These are phyloP conservation scores for Prenolepis imparis DNA, from an alignment of 2,888 invertebrate genomes.

Conservation along the genomic window DNA sequence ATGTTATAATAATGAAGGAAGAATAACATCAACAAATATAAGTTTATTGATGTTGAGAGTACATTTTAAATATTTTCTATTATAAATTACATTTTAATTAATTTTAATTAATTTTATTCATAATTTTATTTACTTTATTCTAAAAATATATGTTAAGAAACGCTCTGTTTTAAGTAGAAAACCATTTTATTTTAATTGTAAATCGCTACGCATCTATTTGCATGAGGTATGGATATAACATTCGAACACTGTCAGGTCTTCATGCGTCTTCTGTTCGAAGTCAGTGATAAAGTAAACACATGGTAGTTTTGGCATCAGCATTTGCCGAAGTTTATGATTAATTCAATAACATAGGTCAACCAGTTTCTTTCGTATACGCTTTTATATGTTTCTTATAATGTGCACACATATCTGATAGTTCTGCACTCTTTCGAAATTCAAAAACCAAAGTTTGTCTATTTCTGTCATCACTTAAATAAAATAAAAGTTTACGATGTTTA, in stretches of 20 bases:
- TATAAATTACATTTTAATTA: background rate
- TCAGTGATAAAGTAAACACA: slow-evolving; percentile 19
- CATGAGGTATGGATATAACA: slow-evolving; percentile 24
- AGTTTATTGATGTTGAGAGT: background rate
- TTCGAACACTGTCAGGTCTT: background rate
- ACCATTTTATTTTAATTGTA: slow-evolving; percentile 26
- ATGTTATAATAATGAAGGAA: slow-evolving; percentile 34
- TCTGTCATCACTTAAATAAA: slow-evolving; percentile 59
- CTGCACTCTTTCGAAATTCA: slow-evolving; percentile 43
- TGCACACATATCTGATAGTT: slow-evolving; percentile 22
- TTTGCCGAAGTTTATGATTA: slow-evolving; percentile 45
- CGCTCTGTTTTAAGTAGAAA: background rate
- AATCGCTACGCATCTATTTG: slow-evolving; percentile 5
- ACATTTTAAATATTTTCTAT: background rate
- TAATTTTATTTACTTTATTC: background rate
- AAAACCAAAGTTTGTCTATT: slow-evolving; percentile 56
- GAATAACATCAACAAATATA: slow-evolving; percentile 14
- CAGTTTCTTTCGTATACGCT: slow-evolving; percentile 10
- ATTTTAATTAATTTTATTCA: slow-evolving; percentile 8
- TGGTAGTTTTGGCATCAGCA: slow-evolving; percentile 35
- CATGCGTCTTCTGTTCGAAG: background rate
- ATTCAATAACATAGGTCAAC: slow-evolving; percentile 37
- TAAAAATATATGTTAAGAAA: background rate
- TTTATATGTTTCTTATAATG: slow-evolving; percentile 28
- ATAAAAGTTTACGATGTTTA: slow-evolving; percentile 79